Evolutionary conservation across 1,140 invertebrate species (phyloP), one percentile per base, ranked within the genome.

Genomic region (Teleopsis dalmanni): DNA sequence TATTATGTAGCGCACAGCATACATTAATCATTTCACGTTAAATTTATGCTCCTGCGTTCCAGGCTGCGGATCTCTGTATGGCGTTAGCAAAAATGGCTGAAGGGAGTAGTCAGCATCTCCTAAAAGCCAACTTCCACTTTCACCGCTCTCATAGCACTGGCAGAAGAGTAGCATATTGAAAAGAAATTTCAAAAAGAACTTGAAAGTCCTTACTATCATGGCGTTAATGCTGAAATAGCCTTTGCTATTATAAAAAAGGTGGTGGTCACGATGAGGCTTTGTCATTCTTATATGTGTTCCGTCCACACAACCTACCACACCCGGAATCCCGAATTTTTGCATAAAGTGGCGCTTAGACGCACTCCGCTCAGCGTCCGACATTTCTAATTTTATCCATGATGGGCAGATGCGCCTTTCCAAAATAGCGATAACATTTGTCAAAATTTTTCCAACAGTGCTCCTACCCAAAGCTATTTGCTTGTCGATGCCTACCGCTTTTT

Each of bases 241-340:
- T 22, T 48, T 40, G 13, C 36, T 27, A n/a, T 40, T 29, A 31
- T 48, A 48, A 18, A 40, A 48, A 10, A 48, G 21, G 21, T 48
- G 36, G 4, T 29, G 26, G 21, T 48, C 41, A 27, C 31, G 13
- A 16, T 9, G 13, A 27, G 47, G 47, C 2, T n/a, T 26, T 11
- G 41, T 36, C 19, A 48, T 48, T 13, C 31, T 40, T 13, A 48
- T n/a, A 16, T 48, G 47, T 6, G 36, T 48, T 33, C 47, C 37
- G 31, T 48, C 47, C 19, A 40, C 25, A 11, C 34, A 47, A 19
- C 33, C 45, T 9, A 47, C 23, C 8, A 47, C 22, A 19, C 31
- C 31, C n/a, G 22, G 31, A 33, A 47, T 36, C 25, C n/a, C 21
- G 27, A 19, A 21, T 26, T 47, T 37, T 9, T 7, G 4, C 19